Base-by-base conservation (phyloP, 2,888 invertebrate species). In the Aporophyla lueneburgensis region DNA sequence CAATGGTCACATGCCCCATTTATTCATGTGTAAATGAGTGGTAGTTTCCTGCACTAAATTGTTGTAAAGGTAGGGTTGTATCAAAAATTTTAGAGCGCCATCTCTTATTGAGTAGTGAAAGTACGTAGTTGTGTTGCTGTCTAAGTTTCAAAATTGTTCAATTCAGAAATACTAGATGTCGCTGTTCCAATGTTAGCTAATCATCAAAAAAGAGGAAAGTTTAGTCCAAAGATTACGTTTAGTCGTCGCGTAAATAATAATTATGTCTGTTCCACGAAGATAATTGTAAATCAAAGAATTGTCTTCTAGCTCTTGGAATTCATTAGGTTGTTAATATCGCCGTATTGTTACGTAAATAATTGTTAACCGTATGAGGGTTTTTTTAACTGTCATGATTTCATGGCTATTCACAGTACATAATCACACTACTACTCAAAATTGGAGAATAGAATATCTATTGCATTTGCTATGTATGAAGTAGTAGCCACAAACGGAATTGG, bases 41-140 rank as follows among this genome's bases (percentile, higher is more conserved):
- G 14, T 27, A 19, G 27, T 10, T 5, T 5, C 21, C 16, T 33
- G 33, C 0, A 10, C 19, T 43, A 24, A 16, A 7, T 33, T 9
- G 2, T 46, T 19, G 0, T 12, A 0, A 19, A 19, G 4, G 51
- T 10, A 0, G 56, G 80, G 21, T 0, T 74, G 16, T 78, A 69
- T 72, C 63, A 80, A 72, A 75, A 72, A 59, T 77, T 89, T 88
- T 91, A 62, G 70, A 91, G 90, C 91, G 91, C 90, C 91, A 91
- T 91, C 91, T 91, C 83, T 91, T 88, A 83, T 86, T 79, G 89
- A 94, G 90, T 95, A 93, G 92, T 66, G 0, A 56, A 79, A 90
- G 54, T 84, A 79, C 40, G n/a, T 77, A 1, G 1, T 14, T 14
- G 63, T 2, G 0, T 68, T 46, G 74, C 33, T 9, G 27, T 71